Base-by-base conservation (phyloP, 2,888 invertebrate genomes). In the Corythucha ciliata region DNA sequence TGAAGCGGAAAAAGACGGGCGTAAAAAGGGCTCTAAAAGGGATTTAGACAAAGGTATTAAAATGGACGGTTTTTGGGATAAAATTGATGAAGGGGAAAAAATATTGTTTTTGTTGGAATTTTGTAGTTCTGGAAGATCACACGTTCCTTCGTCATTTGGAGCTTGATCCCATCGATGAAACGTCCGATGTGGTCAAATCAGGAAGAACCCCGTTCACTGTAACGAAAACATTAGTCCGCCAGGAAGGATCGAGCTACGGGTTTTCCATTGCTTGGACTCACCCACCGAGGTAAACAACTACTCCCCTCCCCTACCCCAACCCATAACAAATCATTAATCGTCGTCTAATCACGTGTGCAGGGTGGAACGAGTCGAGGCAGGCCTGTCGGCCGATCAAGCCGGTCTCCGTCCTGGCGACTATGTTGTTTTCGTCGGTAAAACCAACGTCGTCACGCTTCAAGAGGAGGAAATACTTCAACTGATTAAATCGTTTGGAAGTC, bases 211-310 rank as follows among this genome's bases (percentile, higher is more conserved):
- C 88, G 0, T 89, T 88, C 64, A 89, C 88, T 14, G 79, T 81
- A 54, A 84, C 87, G 37, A 82, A 83, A 65, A 74, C 75, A 68
- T 73, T 71, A 49, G 61, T 65, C 37, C 64, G 70, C 55, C 67
- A 59, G 22, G 54, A 58, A 20, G 60, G 72, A 70, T 74, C 76
- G n/a, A 83, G 84, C 21, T 85, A 82, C 61, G 89, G 89, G 14
- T 89, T 89, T 69, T 87, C 87, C 4, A 81, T 89, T 47, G 87
- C 88, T 1, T 89, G 89, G 89, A 89, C 88, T 5, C 79, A 85
- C 63, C 89, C 89, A 0, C 89, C 89, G 3, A 75, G 67, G 67
- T 67, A 58, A 48, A n/a, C n/a, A n/a, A n/a, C n/a, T n/a, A n/a
- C n/a, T n/a, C n/a, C n/a, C n/a, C n/a, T n/a, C n/a, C n/a, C n/a